Conservation (phyloP, 2,888 invertebrate species). For the Catocala fraxini region DNA sequence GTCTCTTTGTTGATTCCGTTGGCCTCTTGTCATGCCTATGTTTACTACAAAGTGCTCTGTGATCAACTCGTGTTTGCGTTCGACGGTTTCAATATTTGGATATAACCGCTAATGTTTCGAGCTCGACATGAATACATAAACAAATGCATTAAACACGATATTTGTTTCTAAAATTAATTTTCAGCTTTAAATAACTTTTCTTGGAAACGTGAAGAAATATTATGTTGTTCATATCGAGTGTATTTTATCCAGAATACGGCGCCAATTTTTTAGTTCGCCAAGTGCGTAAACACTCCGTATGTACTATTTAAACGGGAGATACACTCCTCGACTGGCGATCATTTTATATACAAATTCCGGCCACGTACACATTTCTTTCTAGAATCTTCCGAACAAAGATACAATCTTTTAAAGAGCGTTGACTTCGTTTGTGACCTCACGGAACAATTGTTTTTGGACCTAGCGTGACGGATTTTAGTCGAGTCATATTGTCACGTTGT, state of each 20-base stretch:
- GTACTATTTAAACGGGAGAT: constrained; percentile 52
- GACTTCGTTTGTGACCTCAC: constrained; percentile 58
- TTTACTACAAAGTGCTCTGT: constrained; percentile 42
- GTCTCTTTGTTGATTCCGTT: constrained; percentile 63
- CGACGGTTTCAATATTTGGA: constrained; percentile 22
- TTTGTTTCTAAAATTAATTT: constrained; percentile 36
- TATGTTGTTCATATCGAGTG: constrained; percentile 40
- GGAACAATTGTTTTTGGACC: constrained; percentile 62
- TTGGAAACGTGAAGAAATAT: constrained; percentile 46
- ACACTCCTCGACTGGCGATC: constrained; percentile 40
- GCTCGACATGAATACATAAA: constrained; percentile 20
- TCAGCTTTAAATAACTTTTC: constrained; percentile 37
- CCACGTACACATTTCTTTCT: constrained; percentile 62
- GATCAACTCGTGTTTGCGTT: constrained; percentile 30
- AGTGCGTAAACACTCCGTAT: constrained; percentile 54
- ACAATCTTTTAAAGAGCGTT: constrained; percentile 59
- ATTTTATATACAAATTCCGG: constrained; percentile 55
- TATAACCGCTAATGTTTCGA: constrained; percentile 29
- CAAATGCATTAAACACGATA: constrained; percentile 20
- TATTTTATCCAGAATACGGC: constrained; percentile 49
- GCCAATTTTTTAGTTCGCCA: constrained; percentile 57
- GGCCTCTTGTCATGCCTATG: constrained; percentile 56
- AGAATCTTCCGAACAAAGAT: constrained; percentile 61
- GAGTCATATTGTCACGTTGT: constrained; percentile 61
- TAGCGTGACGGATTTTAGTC: constrained; percentile 62